These are phyloP conservation scores for Mylabris sibirica DNA, from an alignment of 2,888 invertebrate species.

Conservation along the genomic window DNA sequence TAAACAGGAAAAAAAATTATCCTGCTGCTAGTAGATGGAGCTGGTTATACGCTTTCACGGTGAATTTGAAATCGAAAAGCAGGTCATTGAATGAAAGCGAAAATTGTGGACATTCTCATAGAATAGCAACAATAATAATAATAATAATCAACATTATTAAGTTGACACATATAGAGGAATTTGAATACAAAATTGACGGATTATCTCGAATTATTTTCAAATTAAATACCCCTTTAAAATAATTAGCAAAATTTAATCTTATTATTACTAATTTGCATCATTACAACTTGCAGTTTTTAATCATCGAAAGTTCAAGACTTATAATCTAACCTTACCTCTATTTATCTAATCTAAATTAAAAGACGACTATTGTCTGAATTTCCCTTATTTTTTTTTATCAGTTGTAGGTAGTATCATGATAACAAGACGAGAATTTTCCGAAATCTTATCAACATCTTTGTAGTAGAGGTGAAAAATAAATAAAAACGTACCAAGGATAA, in stretches of 20 bases:
- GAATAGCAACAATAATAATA: slow-evolving; percentile 50
- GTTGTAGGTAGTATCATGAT: not conserved
- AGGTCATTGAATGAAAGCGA: slow-evolving; percentile 60
- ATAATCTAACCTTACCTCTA: not conserved
- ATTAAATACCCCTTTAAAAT: not conserved
- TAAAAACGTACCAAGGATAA: not conserved
- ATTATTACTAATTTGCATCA: too few relatives aligned
- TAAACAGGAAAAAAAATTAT: not conserved
- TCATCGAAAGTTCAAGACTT: not conserved
- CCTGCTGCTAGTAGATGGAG: slow-evolving; percentile 40
- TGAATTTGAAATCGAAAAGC: slow-evolving; percentile 55
- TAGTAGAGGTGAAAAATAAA: not conserved
- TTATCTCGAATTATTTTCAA: not conserved
- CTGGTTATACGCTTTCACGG: slow-evolving; percentile 58
- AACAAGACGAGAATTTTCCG: not conserved
- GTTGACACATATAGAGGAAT: not conserved
- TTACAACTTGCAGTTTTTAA: not conserved
- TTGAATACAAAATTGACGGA: not conserved
- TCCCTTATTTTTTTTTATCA: not conserved
- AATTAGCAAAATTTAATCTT: not conserved
- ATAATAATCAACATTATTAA: not conserved
- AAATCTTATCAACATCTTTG: not conserved
- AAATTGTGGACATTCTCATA: slow-evolving; percentile 56
- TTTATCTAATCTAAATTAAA: not conserved
- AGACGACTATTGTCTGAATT: not conserved